These are phyloP conservation scores for Conopomorpha cramerella DNA, from an alignment of 1,140 invertebrate genomes.

Conservation along the genomic window DNA sequence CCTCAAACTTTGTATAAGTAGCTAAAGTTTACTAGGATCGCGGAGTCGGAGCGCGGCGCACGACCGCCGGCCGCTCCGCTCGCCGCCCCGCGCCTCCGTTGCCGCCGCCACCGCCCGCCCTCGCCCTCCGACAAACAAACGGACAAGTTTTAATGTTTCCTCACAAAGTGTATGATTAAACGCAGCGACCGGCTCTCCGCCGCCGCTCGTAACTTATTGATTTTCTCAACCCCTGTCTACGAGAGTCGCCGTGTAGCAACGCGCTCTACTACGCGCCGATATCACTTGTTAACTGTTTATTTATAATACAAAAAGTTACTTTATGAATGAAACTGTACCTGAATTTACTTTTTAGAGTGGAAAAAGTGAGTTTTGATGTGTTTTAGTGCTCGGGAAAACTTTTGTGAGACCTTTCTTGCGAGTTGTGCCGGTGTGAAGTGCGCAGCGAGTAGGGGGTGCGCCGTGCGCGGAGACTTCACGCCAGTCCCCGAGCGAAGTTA, in stretches of 20 bases:
- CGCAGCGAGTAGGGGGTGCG: slow-evolving; percentile 29
- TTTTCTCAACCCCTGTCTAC: slow-evolving; percentile 59
- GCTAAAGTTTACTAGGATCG: slow-evolving; percentile 47
- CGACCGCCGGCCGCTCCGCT: slow-evolving; percentile 10
- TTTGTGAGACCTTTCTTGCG: no score
- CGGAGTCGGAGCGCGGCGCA: slow-evolving; percentile 13
- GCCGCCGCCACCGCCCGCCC: slow-evolving; percentile 16
- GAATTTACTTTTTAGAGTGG: slow-evolving; percentile 19
- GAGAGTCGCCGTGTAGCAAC: slow-evolving; percentile 41
- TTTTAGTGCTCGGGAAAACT: no score
- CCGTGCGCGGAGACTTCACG: slow-evolving; percentile 57
- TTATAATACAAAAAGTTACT: slow-evolving; percentile 27
- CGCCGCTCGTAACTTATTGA: slow-evolving; percentile 62
- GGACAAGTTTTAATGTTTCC: slow-evolving; percentile 61
- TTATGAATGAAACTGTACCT: slow-evolving; percentile 9
- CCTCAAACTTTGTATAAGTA: slow-evolving; percentile 57
- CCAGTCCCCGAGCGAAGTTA: slow-evolving; percentile 61
- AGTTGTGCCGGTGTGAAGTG: no score
- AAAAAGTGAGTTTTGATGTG: slow-evolving; percentile 31
- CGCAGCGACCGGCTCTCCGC: slow-evolving; percentile 52
- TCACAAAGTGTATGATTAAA: slow-evolving; percentile 61
- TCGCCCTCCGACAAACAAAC: slow-evolving; percentile 52
- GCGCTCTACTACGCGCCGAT: slow-evolving; percentile 21
- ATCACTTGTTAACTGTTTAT: slow-evolving; percentile 22
- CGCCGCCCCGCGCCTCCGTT: slow-evolving; percentile 12